These are phyloP conservation scores for Neopipo cinnamomea DNA, from an alignment of 2,113 vertebrate species.

Conservation along the genomic window DNA sequence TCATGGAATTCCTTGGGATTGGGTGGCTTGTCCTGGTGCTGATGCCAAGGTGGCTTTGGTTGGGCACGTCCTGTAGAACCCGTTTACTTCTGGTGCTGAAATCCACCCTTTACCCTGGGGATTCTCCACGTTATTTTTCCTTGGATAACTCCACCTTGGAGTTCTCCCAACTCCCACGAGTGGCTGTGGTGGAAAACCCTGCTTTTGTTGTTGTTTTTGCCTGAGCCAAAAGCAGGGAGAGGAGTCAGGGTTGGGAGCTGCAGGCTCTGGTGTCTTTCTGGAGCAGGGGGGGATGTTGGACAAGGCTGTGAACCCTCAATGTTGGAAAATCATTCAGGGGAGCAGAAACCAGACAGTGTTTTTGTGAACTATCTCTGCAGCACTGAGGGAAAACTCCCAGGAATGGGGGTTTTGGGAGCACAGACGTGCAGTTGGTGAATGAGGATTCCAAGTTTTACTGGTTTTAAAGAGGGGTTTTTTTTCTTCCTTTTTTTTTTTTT, in stretches of 20 bases:
- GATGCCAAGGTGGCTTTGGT: background rate
- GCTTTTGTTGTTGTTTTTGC: background rate
- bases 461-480: background rate
- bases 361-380: constrained; percentile 40
- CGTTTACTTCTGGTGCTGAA: background rate
- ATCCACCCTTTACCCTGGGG: background rate
- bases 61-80: rapidly evolving
- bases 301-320: background rate
- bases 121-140: rapidly evolving
- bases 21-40: rapidly evolving
- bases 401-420: background rate
- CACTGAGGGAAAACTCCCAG: background rate
- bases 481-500: background rate
- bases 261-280: background rate
- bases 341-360: background rate
- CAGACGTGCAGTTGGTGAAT: background rate
- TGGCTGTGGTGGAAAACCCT: background rate
- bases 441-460: background rate
- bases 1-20: background rate
- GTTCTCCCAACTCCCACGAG: background rate
- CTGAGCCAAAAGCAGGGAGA: background rate
- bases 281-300: background rate
- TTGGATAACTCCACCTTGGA: background rate
- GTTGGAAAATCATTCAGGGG: background rate
- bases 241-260: background rate